Evolutionary conservation across 2,888 invertebrate genomes (phyloP).

Genomic region (Alloplasta piceator): DNA sequence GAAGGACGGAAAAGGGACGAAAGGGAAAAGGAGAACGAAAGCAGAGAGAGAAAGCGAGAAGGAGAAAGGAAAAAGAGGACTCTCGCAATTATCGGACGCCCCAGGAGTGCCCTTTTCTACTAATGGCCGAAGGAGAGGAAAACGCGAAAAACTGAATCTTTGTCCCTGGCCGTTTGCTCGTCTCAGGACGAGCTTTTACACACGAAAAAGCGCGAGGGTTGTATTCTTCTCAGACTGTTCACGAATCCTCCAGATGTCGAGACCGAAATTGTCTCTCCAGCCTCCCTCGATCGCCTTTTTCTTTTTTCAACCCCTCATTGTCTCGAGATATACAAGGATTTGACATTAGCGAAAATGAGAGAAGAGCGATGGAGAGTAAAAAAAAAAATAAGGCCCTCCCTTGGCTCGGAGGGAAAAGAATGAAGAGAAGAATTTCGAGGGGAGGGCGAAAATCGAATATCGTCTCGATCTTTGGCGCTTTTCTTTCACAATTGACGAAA

Average conservation of each 20-base stretch:
- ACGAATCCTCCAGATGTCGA: constrained; percentile 61
- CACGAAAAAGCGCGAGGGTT: constrained; percentile 32
- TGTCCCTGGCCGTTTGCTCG: constrained; percentile 34
- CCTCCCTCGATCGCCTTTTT: constrained; percentile 36
- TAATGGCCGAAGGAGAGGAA: constrained; percentile 69
- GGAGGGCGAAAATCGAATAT: constrained; percentile 28
- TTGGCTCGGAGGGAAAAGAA: constrained; percentile 24
- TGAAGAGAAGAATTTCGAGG: constrained; percentile 12
- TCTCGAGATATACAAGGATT: constrained; percentile 73
- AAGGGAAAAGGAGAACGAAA: constrained; percentile 1
- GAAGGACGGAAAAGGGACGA: neutral
- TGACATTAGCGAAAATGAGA: constrained; percentile 70
- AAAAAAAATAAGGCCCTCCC: constrained; percentile 15
- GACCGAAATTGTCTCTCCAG: constrained; percentile 35
- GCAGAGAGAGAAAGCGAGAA: constrained; percentile 27
- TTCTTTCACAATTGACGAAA: neutral
- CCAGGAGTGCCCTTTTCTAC: constrained; percentile 68
- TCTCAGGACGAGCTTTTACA: constrained; percentile 2
- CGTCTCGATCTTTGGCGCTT: constrained; percentile 14
- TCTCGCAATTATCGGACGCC: constrained; percentile 74
- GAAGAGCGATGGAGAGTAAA: constrained; percentile 3
- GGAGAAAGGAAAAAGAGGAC: constrained; percentile 57
- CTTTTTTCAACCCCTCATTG: constrained; percentile 43
- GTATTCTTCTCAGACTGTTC: constrained; percentile 46
- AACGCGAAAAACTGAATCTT: constrained; percentile 38